A percentile compares a stretch with the other conserved stretches of the same genome.
Conservation (phyloP, 1,140 invertebrate genomes). For the Leptinotarsa lineolata region DNA sequence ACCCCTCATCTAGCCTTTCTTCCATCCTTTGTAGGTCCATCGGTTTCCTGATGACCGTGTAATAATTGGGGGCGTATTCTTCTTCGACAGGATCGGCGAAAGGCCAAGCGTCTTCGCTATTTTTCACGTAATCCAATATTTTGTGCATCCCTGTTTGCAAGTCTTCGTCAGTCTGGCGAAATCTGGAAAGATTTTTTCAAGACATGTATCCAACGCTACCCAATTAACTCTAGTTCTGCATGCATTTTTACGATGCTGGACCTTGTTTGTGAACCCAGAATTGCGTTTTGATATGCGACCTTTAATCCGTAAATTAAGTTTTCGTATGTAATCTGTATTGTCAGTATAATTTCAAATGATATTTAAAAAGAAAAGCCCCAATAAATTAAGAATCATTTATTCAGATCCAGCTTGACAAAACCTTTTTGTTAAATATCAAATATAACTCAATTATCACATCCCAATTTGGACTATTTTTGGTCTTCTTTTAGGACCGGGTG, state of each 20-base stretch:
- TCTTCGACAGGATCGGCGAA: constrained; percentile 90
- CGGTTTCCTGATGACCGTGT: constrained; percentile 73
- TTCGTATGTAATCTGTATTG: too few species aligned
- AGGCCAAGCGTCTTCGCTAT: constrained; percentile 89
- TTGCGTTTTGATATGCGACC: too few species aligned
- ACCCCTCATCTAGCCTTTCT: constrained; percentile 78
- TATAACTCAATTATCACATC: not conserved
- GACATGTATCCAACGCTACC: not conserved
- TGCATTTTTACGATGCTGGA: too few species aligned
- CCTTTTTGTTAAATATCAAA: not conserved
- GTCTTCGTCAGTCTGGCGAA: constrained; percentile 79
- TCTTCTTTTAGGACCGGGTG: not conserved
- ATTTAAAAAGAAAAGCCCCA: not conserved
- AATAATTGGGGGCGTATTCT: constrained; percentile 87
- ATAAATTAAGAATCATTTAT: not conserved
- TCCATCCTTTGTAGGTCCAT: constrained; percentile 91
- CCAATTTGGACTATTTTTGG: not conserved
- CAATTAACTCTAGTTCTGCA: too few species aligned
- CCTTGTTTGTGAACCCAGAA: too few species aligned
- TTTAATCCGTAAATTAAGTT: too few species aligned
- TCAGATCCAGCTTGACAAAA: not conserved
- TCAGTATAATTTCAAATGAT: too few species aligned
- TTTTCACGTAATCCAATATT: constrained; percentile 80
- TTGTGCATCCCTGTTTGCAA: constrained; percentile 87
- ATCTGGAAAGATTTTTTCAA: constrained; percentile 59